These are phyloP conservation scores for Himalopsyche phryganea DNA, from an alignment of 1,140 invertebrate species.

Conservation along the genomic window DNA sequence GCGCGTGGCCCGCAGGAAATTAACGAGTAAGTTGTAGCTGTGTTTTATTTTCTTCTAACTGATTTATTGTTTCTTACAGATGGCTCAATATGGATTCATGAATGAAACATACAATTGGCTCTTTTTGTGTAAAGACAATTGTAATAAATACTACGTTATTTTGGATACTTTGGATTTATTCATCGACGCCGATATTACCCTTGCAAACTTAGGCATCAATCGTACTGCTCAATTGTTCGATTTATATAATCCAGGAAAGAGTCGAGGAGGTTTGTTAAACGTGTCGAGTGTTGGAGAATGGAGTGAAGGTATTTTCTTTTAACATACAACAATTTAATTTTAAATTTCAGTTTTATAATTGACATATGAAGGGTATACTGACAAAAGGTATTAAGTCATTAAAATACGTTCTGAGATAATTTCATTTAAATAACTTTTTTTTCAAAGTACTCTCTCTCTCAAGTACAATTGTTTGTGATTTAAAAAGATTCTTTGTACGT, in stretches of 20 bases:
- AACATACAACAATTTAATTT: no score
- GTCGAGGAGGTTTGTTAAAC: constrained; percentile 6
- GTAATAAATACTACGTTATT: not conserved
- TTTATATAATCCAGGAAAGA: constrained; percentile 7
- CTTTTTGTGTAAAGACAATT: not conserved
- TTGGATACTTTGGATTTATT: constrained; percentile 6
- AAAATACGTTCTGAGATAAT: no score
- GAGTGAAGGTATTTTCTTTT: constrained; percentile 8
- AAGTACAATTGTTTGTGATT: no score
- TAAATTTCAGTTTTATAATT: no score
- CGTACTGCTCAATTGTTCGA: constrained; percentile 2
- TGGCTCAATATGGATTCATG: not conserved
- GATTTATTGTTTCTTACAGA: constrained; percentile 7
- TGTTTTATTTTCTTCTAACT: no score
- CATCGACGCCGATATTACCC: constrained; percentile 8
- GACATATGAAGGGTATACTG: no score
- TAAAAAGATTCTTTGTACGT: no score
- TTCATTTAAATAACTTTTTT: no score
- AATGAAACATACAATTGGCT: constrained; percentile 5
- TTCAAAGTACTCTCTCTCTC: no score
- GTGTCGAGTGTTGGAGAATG: constrained; percentile 1
- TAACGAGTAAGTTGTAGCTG: no score
- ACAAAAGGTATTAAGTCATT: no score
- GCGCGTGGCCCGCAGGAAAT: no score
- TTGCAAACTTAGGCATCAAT: not conserved